phyloP scores from a whole-genome alignment of 2,797 vertebrate species.

The Coracias cyanogaster region DNA sequence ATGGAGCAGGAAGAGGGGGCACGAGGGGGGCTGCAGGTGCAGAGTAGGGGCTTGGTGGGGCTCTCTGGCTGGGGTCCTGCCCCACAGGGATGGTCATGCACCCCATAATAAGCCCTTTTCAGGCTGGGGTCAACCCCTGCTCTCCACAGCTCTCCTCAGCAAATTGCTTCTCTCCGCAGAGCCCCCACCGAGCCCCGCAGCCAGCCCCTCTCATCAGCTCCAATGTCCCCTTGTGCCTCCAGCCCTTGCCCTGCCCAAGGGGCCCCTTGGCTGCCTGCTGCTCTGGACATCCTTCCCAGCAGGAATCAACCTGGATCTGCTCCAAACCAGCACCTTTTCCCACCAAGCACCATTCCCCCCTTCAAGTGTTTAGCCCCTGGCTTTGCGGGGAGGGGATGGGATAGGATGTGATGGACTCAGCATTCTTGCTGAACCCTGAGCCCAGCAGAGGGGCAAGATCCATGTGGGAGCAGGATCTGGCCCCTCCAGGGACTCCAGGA shows the following conservation, averaged over 20 bases:
- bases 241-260: background rate
- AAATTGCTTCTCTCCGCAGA: background rate
- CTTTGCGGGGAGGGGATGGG: background rate
- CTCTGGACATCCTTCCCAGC: background rate
- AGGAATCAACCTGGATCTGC: background rate
- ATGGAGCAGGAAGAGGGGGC: background rate
- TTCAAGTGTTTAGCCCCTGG: fast-evolving
- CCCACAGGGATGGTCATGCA: fast-evolving
- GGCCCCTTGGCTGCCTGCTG: background rate
- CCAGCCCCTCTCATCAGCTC: background rate
- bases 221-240: background rate
- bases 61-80: background rate
- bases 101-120: background rate
- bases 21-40: background rate
- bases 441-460: background rate
- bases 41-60: background rate
- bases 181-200: fast-evolving
- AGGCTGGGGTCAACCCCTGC: background rate
- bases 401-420: background rate
- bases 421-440: background rate
- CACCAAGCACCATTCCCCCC: background rate
- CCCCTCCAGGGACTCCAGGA: conserved; percentile 50
- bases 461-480: fast-evolving
- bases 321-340: background rate
- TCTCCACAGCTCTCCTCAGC: background rate